These are phyloP conservation scores for Polydrusus tereticollis DNA, from an alignment of 2,888 invertebrate genomes.

Conservation along the genomic window DNA sequence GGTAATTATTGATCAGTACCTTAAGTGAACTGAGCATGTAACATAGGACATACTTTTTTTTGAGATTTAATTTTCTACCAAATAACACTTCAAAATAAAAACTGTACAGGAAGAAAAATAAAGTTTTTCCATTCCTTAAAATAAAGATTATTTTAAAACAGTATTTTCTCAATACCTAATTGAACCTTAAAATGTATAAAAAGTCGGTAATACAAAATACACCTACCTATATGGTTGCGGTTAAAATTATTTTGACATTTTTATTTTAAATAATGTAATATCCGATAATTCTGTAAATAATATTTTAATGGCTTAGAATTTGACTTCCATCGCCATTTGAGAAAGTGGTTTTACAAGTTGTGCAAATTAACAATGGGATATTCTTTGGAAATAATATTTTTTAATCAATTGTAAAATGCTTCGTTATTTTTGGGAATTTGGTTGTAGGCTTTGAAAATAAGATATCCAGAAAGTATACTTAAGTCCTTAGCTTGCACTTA, in stretches of 20 bases:
- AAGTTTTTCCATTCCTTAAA: no score
- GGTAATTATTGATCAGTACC: no score
- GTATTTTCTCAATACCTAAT: neutral
- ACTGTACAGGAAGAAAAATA: no score
- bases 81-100: no score
- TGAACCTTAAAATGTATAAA: neutral
- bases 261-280: neutral
- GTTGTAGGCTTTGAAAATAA: no score
- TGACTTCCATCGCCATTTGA: neutral
- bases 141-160: no score
- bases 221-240: neutral
- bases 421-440: no score
- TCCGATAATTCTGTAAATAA: constrained; percentile 8
- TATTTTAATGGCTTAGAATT: neutral
- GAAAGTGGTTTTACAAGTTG: constrained; percentile 4
- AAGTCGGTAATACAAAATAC: neutral
- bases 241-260: neutral
- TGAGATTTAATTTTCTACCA: no score
- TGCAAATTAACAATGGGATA: neutral
- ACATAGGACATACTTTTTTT: no score
- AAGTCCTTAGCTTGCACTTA: no score
- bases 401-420: neutral
- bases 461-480: no score
- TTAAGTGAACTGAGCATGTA: no score
- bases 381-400: neutral